A percentile compares a stretch with the other conserved stretches of the same genome.
These are phyloP conservation scores for Andinoacara biseriatus DNA, from an alignment of 2,113 vertebrate species.

Conservation along the genomic window DNA sequence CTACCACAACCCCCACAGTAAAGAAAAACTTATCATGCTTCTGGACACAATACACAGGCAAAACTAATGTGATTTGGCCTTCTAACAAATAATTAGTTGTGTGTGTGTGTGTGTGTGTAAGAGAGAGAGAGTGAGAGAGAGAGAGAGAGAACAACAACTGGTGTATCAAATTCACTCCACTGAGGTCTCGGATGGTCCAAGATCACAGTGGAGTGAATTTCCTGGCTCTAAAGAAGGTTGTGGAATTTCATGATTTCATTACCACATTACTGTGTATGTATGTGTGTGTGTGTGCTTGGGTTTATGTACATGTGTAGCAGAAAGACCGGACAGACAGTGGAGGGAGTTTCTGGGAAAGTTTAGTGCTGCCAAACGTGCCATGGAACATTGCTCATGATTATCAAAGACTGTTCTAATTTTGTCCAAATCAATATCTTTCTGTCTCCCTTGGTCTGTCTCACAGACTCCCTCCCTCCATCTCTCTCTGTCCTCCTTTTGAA, in stretches of 20 bases:
- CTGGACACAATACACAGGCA: constrained; percentile 54
- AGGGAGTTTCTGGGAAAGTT: constrained; percentile 1
- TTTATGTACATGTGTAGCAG: neutral
- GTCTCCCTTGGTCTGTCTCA: constrained; percentile 26
- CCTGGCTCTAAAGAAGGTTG: constrained; percentile 53
- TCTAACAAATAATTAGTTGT: constrained; percentile 36
- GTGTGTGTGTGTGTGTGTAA: neutral
- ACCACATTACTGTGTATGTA: constrained; percentile 11
- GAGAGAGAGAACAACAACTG: neutral
- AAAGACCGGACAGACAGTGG: neutral
- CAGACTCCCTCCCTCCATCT: constrained; percentile 13
- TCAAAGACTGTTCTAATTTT: constrained; percentile 54
- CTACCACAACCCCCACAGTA: neutral
- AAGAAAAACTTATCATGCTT: constrained; percentile 17
- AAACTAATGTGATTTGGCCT: constrained; percentile 54
- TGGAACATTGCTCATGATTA: constrained; percentile 45
- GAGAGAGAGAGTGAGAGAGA: neutral
- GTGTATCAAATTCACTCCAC: constrained; percentile 45
- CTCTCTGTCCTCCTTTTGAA: constrained; percentile 37
- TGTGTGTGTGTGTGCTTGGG: neutral
- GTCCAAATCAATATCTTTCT: constrained; percentile 46
- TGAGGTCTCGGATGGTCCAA: neutral
- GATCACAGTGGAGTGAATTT: constrained; percentile 42
- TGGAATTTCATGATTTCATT: constrained; percentile 45
- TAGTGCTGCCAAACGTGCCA: constrained; percentile 22